Percentiles rank a stretch among this genome's conserved stretches.
Evolutionary conservation across 1,140 invertebrate species (phyloP).

Genomic region (Caenorhabditis latens): DNA sequence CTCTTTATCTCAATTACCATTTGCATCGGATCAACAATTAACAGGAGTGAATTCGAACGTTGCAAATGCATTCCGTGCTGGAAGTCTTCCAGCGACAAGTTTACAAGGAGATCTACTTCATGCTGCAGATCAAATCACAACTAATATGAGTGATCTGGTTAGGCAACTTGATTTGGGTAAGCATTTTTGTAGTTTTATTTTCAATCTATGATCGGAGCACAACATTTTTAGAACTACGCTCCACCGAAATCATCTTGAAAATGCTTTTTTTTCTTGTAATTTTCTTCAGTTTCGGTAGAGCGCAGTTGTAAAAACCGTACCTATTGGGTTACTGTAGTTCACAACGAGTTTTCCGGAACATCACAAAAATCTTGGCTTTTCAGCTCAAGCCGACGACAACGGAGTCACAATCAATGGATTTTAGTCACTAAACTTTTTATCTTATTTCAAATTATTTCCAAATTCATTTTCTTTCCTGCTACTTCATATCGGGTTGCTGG

Average conservation of each 20-base stretch:
- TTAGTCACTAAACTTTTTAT: neutral
- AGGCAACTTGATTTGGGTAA: constrained; percentile 67
- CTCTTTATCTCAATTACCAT: constrained; percentile 60
- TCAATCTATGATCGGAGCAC: no score
- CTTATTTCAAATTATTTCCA: neutral
- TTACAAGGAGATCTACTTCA: constrained; percentile 65
- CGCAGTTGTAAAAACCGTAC: no score
- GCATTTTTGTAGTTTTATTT: neutral
- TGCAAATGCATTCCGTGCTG: constrained; percentile 64
- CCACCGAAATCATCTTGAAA: no score
- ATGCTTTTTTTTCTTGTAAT: no score
- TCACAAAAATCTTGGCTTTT: neutral
- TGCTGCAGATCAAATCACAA: constrained; percentile 76
- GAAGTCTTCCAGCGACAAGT: constrained; percentile 66
- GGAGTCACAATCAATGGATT: constrained; percentile 36
- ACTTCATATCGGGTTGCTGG: constrained; percentile 41
- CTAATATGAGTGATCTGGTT: constrained; percentile 74
- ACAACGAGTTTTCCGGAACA: no score
- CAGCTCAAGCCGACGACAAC: constrained; percentile 37
- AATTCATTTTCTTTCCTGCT: neutral
- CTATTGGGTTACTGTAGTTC: no score
- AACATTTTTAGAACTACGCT: no score
- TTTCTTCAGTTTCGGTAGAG: no score
- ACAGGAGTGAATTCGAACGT: constrained; percentile 60
- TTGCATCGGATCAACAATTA: constrained; percentile 51